Conservation (phyloP, 2,113 vertebrate genomes). For the Entosphenus tridentatus region DNA sequence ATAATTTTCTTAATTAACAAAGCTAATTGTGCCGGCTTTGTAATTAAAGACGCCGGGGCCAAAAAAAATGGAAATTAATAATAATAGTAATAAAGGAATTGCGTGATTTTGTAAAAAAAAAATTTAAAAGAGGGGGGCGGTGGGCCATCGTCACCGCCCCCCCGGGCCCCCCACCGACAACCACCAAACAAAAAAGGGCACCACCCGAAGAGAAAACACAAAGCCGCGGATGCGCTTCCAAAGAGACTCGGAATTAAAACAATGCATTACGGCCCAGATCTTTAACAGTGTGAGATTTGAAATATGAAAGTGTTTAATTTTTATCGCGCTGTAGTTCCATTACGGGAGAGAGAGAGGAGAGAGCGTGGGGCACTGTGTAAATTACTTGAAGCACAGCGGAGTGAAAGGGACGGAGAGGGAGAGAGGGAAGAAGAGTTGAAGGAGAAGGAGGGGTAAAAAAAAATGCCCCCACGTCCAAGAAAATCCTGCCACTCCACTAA, state of each 20-base stretch:
- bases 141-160: conserved; percentile 17
- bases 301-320: conserved; percentile 99
- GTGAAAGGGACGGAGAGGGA: not conserved
- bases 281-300: conserved; percentile 90
- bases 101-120: conserved; percentile 48
- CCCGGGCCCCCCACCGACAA: not conserved
- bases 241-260: not conserved
- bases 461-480: conserved; percentile 17
- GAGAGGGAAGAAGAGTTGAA: not conserved
- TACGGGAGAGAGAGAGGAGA: conserved; percentile 28
- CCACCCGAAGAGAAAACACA: not conserved
- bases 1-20: conserved; percentile 93
- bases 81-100: conserved; percentile 38
- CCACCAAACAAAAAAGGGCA: not conserved
- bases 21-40: conserved; percentile 95
- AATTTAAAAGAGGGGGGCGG: conserved; percentile 35
- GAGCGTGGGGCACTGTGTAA: not conserved
- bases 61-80: conserved; percentile 48
- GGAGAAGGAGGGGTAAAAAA: conserved; percentile 15
- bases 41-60: conserved; percentile 75
- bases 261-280: conserved; percentile 15
- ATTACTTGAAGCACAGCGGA: not conserved
- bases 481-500: conserved; percentile 23
- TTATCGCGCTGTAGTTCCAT: conserved; percentile 98
- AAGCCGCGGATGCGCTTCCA: not conserved